Percentiles rank a stretch among this genome's conserved stretches.
These are phyloP conservation scores for Lagria hirta DNA, from an alignment of 2,888 invertebrate genomes.

Conservation along the genomic window DNA sequence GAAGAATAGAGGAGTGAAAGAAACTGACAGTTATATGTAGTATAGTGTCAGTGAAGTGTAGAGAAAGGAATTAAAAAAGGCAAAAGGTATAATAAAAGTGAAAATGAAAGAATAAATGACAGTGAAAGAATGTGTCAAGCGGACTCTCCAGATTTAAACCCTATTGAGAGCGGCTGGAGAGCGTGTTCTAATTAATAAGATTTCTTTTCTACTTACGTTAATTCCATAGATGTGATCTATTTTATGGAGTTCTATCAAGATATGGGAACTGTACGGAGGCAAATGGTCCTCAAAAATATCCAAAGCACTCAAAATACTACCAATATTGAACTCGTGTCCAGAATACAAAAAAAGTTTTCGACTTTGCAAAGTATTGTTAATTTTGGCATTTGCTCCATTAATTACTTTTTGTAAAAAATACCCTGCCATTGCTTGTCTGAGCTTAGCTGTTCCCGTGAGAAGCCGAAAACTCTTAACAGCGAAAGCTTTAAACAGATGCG, in stretches of 20 bases:
- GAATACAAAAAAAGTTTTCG: slow-evolving; percentile 48
- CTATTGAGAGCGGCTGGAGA: too few species aligned
- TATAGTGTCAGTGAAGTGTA: too few species aligned
- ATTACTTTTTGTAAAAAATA: slow-evolving; percentile 11
- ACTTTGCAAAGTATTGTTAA: not conserved
- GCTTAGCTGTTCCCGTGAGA: slow-evolving; percentile 42
- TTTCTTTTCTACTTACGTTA: slow-evolving; percentile 37
- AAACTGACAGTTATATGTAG: too few species aligned
- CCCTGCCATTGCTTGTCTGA: slow-evolving; percentile 37
- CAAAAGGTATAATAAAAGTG: too few species aligned
- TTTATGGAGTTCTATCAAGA: slow-evolving; percentile 40
- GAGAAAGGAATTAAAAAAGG: too few species aligned
- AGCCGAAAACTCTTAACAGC: slow-evolving; percentile 47
- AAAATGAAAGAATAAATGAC: too few species aligned
- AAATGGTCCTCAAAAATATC: slow-evolving; percentile 52
- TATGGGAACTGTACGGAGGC: slow-evolving; percentile 40
- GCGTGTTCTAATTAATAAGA: too few species aligned
- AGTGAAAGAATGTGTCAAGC: too few species aligned
- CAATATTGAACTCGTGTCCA: slow-evolving; percentile 59
- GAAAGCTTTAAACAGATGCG: slow-evolving; percentile 39
- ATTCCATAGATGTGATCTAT: slow-evolving; percentile 35
- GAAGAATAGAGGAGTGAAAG: too few species aligned
- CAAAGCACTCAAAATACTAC: slow-evolving; percentile 54
- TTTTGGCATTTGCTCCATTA: slow-evolving; percentile 2
- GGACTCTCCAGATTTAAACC: too few species aligned